Evolutionary conservation across 2,797 vertebrate species (phyloP).

Genomic region (Poeciliopsis paucimaculata): DNA sequence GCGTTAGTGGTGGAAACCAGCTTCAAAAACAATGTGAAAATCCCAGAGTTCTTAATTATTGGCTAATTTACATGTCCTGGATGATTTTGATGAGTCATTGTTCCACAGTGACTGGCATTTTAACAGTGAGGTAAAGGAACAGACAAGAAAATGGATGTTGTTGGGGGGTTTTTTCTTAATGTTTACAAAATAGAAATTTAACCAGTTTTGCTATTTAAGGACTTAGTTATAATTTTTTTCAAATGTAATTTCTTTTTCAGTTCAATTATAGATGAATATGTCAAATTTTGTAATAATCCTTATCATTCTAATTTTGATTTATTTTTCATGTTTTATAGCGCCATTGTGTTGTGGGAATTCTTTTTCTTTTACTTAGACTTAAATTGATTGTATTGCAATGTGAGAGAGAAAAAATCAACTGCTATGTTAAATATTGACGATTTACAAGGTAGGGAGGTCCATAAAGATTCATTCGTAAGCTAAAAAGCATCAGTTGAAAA

Average conservation of each 20-base stretch:
- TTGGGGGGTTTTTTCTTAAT: not conserved
- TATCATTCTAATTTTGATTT: not conserved
- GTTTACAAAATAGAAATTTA: not conserved
- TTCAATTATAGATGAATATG: not conserved
- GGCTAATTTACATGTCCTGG: not conserved
- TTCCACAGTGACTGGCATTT: not conserved
- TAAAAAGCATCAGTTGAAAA: too few species aligned
- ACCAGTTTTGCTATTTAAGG: not conserved
- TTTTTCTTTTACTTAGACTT: not conserved
- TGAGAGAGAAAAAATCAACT: not conserved
- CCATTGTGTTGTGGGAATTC: not conserved
- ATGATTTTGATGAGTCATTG: not conserved
- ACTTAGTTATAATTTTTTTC: not conserved
- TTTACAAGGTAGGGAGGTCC: too few species aligned
- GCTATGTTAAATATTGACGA: too few species aligned
- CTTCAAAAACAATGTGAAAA: not conserved
- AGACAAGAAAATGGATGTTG: not conserved
- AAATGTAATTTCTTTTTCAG: not conserved
- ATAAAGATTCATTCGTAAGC: too few species aligned
- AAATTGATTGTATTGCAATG: not conserved
- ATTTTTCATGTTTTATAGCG: too few species aligned
- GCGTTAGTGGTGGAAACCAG: not conserved
- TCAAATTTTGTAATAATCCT: not conserved
- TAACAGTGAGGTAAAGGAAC: not conserved
- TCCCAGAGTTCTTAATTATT: not conserved